Base-by-base conservation (phyloP, 2,797 vertebrate genomes). In the Halcyon smyrnensis region DNA sequence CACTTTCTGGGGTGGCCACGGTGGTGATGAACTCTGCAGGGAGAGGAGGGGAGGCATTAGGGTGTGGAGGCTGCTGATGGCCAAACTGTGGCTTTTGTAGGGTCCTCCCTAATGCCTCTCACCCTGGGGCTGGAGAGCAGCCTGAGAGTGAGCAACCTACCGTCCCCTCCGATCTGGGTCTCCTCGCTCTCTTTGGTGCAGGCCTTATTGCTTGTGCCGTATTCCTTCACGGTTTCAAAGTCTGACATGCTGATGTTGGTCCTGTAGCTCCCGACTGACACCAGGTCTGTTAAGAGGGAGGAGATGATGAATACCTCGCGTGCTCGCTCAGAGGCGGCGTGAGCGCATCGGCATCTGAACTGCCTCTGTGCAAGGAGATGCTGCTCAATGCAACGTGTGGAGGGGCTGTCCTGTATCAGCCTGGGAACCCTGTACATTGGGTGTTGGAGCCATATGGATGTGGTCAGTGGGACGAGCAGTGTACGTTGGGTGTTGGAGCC, bases 211-310 rank as follows among this genome's bases (percentile, higher is more conserved):
- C 81, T 97, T 11, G 86, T 95, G 1, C 97, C 70, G 32, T 93
- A 96, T 24, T 96, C 97, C 77, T 92, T 95, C 60, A 95, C 21
- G 21, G 96, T 97, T 60, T 98, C 97, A 0, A 98, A 98, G 83
- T 98, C 98, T 0, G 98, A 95, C 98, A 98, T 97, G 96, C 98
- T 98, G 57, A 98, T 98, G 81, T 98, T 97, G 0, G 98, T 98
- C 84, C 97, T 97, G 94, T 98, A 98, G 96, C 98, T 98, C 92
- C 97, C 97, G 23, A 98, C 43, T 1, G 98, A 98, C 77, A 98
- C 80, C 43, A 98, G 96, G 23, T 98, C 98, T 98, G 95, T 54
- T 0, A 1, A 10, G 56, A 75, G 68, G 27, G 39, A 50, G 39
- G n/a, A 56, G 65, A 10, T 32, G 51, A 11, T 9, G 11, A 71